Evolutionary conservation across 2,888 invertebrate species (phyloP), one percentile per base, ranked within the genome.

Genomic region (Cabera pusaria): DNA sequence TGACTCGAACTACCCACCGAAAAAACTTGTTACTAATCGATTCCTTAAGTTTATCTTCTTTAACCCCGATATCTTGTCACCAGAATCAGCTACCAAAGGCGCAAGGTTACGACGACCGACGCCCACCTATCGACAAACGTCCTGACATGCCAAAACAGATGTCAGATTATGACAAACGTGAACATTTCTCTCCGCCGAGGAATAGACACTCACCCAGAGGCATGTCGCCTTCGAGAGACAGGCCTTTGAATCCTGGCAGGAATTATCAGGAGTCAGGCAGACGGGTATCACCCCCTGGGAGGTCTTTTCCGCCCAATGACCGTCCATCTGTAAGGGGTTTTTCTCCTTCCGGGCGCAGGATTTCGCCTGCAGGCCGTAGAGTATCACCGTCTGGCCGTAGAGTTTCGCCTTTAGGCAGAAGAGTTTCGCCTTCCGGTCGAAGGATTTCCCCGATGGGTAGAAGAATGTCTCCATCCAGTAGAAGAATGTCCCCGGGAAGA

Each of bases 31-130:
- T n/a, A n/a, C n/a, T n/a, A n/a, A n/a, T n/a, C n/a, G n/a, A n/a
- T n/a, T n/a, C n/a, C n/a, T n/a, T n/a, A n/a, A n/a, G n/a, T n/a
- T n/a, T n/a, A n/a, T n/a, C n/a, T n/a, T n/a, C n/a, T n/a, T n/a
- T n/a, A n/a, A n/a, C n/a, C n/a, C n/a, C n/a, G n/a, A n/a, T 14
- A 14, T 3, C 24, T 33, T 1, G 17, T 7, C 9, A 22, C 8
- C 44, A 66, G 62, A 35, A 27, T 0, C 53, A 49, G n/a, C 47
- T 47, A 19, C 9, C 46, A 3, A 67, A 68, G 38, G 41, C 52
- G 1, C 45, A 50, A 7, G 5, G 33, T 0, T 64, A 57, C 29
- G 59, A 62, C 4, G 64, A 69, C 2, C 55, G 63, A 8, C 64
- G 59, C 28, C 38, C 48, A 0, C 52, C 46, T 2, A 2, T 29